phyloP scores from a whole-genome alignment of 2,888 invertebrate genomes.

The Taphrorychus bicolor region DNA sequence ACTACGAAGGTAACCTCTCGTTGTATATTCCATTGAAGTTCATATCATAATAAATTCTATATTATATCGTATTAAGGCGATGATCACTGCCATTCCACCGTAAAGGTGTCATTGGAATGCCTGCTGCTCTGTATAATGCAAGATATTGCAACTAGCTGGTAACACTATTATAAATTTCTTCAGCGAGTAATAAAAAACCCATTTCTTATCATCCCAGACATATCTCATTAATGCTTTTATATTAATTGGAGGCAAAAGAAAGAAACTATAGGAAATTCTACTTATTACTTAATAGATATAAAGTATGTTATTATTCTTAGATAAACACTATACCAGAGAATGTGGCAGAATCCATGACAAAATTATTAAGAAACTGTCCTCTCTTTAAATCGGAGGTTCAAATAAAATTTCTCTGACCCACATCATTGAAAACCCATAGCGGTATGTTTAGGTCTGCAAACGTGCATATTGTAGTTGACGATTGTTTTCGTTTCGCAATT shows the following conservation, averaged over 20 bases:
- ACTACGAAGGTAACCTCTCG: no score
- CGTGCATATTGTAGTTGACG: not conserved
- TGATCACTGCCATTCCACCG: slow-evolving; percentile 49
- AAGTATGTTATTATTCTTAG: no score
- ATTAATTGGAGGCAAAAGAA: not conserved
- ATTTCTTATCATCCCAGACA: not conserved
- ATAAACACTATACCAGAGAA: no score
- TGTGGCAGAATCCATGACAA: no score
- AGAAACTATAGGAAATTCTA: not conserved
- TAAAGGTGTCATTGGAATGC: not conserved
- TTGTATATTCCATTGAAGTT: not conserved
- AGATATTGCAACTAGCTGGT: no score
- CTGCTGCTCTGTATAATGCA: no score
- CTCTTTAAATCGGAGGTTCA: not conserved
- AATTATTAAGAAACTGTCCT: no score
- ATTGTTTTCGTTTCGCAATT: not conserved
- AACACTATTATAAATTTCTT: no score
- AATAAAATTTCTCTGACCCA: not conserved
- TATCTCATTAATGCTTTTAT: not conserved
- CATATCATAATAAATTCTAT: slow-evolving; percentile 22
- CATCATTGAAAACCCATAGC: not conserved
- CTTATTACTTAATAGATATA: not conserved
- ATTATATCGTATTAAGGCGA: slow-evolving; percentile 52
- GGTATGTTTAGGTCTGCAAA: not conserved
- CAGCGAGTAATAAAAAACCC: not conserved